Evolutionary conservation across 2,888 invertebrate species (phyloP).

Genomic region (Saturnia pavonia): DNA sequence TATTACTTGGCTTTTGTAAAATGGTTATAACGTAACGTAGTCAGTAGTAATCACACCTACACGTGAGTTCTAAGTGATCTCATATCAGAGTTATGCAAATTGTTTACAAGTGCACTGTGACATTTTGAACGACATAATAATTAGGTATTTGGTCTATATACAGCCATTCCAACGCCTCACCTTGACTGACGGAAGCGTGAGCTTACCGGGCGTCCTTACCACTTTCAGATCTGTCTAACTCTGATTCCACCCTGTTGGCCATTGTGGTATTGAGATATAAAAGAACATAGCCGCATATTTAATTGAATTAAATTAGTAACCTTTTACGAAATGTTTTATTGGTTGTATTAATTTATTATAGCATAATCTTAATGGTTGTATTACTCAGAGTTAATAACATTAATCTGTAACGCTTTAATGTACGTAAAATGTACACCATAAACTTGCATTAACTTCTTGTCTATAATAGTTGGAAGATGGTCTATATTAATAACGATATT

Average conservation of each 20-base stretch:
- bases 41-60: background rate
- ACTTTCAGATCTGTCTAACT: constrained; percentile 55
- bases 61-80: constrained; percentile 13
- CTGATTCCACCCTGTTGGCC: constrained; percentile 39
- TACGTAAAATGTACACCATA: too few species aligned
- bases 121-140: constrained; percentile 35
- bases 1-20: background rate
- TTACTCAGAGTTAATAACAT: background rate
- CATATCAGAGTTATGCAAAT: constrained; percentile 16
- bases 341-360: background rate
- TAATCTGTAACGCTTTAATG: background rate
- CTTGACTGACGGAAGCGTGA: constrained; percentile 72
- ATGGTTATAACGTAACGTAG: background rate
- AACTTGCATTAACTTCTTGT: too few species aligned
- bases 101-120: constrained; percentile 26
- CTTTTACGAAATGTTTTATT: background rate
- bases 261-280: background rate
- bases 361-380: background rate
- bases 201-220: constrained; percentile 62
- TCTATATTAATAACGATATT: too few species aligned
- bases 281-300: background rate
- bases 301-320: background rate
- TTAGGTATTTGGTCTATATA: constrained; percentile 37
- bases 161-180: constrained; percentile 48
- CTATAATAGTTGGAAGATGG: too few species aligned